Conservation (phyloP, 2,113 vertebrate genomes). For the Haemorhous mexicanus region DNA sequence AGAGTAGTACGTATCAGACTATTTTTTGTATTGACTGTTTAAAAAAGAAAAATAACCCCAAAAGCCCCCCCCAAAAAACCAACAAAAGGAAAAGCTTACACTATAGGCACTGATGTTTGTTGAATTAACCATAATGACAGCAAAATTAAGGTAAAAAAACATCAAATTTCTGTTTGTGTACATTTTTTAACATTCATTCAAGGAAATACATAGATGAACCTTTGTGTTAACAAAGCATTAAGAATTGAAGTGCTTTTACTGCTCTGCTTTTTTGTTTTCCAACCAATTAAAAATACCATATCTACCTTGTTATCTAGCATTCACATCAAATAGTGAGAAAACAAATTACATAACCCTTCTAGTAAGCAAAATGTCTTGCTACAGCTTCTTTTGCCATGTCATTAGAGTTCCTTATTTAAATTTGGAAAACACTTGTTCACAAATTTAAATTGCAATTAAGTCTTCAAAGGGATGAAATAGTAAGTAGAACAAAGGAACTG, state of each 20-base stretch:
- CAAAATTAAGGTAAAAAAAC: not conserved
- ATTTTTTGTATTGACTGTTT: not conserved
- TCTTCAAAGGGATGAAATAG: constrained; percentile 27
- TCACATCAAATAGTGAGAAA: not conserved
- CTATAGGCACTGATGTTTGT: not conserved
- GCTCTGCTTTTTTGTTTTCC: not conserved
- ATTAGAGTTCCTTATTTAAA: not conserved
- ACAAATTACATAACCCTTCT: not conserved
- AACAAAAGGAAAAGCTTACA: not conserved
- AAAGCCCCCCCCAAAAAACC: not conserved
- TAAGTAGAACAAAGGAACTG: constrained; percentile 38
- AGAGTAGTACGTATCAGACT: accelerated
- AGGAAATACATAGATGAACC: not conserved
- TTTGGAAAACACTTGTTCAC: not conserved
- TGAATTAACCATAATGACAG: not conserved
- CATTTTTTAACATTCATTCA: not conserved
- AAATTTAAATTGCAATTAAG: constrained; percentile 15
- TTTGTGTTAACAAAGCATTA: not conserved
- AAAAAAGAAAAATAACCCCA: not conserved
- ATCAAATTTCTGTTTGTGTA: not conserved
- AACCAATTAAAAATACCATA: not conserved
- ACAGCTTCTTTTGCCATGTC: not conserved
- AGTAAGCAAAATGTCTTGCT: not conserved
- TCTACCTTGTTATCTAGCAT: not conserved
- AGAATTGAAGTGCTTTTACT: not conserved